A percentile compares a stretch with the other conserved stretches of the same genome.
phyloP scores from a whole-genome alignment of 2,113 vertebrate genomes.

The Pleuronectes platessa region DNA sequence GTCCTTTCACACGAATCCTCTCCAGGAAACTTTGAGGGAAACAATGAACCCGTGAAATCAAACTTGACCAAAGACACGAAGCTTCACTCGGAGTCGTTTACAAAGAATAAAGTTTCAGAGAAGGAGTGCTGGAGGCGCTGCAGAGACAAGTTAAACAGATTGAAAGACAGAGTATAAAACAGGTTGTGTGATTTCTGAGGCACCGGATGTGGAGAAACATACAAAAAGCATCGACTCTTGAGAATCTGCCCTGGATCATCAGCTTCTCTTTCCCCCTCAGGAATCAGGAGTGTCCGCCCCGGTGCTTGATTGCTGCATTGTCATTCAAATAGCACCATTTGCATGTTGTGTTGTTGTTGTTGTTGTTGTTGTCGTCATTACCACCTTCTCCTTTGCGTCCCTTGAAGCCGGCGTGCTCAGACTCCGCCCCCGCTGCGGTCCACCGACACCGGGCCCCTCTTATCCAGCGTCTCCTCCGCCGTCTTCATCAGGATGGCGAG shows the following conservation, averaged over 20 bases:
- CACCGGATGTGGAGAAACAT: constrained; percentile 10
- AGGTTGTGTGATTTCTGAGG: constrained; percentile 41
- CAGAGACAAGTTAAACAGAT: neutral
- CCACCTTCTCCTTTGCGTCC: neutral
- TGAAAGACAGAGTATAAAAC: constrained; percentile 48
- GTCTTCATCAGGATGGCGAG: constrained; percentile 95
- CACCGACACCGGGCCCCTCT: constrained; percentile 87
- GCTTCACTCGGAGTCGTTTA: neutral
- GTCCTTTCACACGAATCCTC: neutral
- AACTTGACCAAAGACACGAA: neutral
- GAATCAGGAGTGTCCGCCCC: constrained; percentile 21
- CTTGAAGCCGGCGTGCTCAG: constrained; percentile 68
- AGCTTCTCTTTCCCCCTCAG: constrained; percentile 15
- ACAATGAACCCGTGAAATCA: neutral
- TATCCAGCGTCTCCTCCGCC: constrained; percentile 90
- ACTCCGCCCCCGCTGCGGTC: constrained; percentile 95
- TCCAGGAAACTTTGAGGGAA: constrained; percentile 9
- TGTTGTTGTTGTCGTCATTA: neutral
- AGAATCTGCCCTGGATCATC: constrained; percentile 22
- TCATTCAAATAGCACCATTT: constrained; percentile 60
- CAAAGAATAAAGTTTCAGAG: neutral
- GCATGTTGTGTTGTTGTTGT: constrained; percentile 20
- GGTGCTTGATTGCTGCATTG: constrained; percentile 63
- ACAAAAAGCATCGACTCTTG: neutral
- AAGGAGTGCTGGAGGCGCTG: constrained; percentile 14